Conservation (phyloP, 2,888 invertebrate species). For the Glyphotaelius pellucidus region DNA sequence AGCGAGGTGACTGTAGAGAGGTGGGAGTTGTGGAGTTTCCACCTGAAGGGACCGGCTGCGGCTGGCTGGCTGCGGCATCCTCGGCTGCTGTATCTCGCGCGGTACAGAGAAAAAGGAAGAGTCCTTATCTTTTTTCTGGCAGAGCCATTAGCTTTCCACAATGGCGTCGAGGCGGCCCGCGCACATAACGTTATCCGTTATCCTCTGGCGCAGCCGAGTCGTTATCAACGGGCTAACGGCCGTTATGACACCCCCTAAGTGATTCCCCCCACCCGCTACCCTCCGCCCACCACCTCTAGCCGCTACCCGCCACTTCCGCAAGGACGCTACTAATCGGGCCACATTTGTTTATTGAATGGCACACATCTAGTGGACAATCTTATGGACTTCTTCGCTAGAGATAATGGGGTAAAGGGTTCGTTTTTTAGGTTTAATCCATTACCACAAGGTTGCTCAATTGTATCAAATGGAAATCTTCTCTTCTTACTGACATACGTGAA, state of each 20-base stretch:
- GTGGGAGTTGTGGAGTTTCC: conserved; percentile 12
- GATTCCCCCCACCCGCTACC: conserved; percentile 55
- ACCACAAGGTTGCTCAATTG: too few relatives aligned
- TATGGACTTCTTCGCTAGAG: not conserved
- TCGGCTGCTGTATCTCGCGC: conserved; percentile 18
- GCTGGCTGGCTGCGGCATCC: not conserved
- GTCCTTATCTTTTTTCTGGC: conserved; percentile 65
- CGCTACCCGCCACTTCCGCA: conserved; percentile 25
- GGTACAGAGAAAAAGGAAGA: conserved; percentile 49
- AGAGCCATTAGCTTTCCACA: conserved; percentile 66
- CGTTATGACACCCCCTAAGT: conserved; percentile 66
- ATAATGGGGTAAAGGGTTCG: not conserved
- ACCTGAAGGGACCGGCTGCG: conserved; percentile 25
- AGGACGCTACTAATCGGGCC: conserved; percentile 48
- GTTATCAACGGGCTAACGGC: conserved; percentile 64
- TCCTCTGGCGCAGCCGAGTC: conserved; percentile 59
- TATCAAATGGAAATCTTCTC: not conserved
- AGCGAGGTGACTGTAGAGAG: not conserved
- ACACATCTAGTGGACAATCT: conserved; percentile 27
- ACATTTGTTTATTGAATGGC: conserved; percentile 43
- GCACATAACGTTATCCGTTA: conserved; percentile 66
- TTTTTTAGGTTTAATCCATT: not conserved
- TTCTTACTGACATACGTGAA: not conserved
- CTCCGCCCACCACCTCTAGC: not conserved
- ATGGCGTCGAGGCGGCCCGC: conserved; percentile 62